Percentiles rank a stretch among this genome's conserved stretches.
Evolutionary conservation across 2,113 vertebrate species (phyloP).

Genomic region (Callipepla californica): DNA sequence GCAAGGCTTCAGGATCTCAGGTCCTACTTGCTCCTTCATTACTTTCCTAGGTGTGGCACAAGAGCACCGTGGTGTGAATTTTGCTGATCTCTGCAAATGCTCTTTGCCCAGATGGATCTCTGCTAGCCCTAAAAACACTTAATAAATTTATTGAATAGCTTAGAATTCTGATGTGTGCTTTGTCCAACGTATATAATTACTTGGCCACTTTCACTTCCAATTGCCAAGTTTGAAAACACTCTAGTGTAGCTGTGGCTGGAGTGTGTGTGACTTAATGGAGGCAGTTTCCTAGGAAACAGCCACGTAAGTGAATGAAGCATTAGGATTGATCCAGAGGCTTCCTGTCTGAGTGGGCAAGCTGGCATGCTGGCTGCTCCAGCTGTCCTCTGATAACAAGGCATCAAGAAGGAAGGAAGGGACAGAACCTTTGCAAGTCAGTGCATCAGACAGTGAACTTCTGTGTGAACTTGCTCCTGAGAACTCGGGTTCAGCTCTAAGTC

Average conservation of each 20-base stretch:
- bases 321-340: background rate
- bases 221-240: background rate
- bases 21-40: background rate
- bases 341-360: background rate
- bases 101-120: background rate
- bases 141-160: background rate
- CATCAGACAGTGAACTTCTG: background rate
- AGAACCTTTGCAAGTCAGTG: background rate
- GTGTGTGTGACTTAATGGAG: background rate
- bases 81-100: accelerated
- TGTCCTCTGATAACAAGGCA: background rate
- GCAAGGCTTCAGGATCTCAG: background rate
- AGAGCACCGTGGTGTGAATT: accelerated
- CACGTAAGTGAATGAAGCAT: background rate
- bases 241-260: background rate
- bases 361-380: background rate
- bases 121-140: background rate
- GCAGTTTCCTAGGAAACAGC: conserved; percentile 54
- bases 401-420: background rate
- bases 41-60: background rate
- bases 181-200: background rate
- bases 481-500: background rate
- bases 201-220: background rate
- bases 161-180: background rate
- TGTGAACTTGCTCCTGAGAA: background rate